A percentile compares a stretch with the other conserved stretches of the same genome.
Conservation (phyloP, 1,140 invertebrate genomes). For the Pomacea maculata region DNA sequence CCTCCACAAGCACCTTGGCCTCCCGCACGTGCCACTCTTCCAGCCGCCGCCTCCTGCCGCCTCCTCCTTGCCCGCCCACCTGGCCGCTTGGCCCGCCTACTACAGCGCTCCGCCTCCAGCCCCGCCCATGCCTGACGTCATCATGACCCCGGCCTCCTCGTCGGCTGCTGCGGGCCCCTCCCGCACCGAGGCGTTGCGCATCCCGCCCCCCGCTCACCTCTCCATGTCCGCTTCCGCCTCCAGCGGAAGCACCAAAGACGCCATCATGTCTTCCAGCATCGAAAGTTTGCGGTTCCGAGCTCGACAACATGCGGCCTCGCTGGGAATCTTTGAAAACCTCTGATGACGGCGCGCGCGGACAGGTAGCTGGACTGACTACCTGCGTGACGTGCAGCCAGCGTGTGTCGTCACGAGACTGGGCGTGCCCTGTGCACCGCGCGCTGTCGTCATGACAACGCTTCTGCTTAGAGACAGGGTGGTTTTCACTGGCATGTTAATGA, state of each 20-base stretch:
- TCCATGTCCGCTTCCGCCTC: slow-evolving; percentile 17
- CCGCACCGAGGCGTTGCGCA: background rate
- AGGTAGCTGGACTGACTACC: background rate
- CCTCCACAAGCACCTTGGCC: slow-evolving; percentile 31
- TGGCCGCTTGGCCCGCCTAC: slow-evolving; percentile 7
- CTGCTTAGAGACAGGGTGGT: too few species aligned
- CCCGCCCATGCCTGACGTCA: slow-evolving; percentile 11
- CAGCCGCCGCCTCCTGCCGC: slow-evolving; percentile 11
- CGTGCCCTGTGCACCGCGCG: too few species aligned
- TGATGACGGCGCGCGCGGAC: background rate
- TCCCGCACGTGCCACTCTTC: slow-evolving; percentile 20
- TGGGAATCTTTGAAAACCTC: slow-evolving; percentile 31
- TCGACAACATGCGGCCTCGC: slow-evolving; percentile 35
- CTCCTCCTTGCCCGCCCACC: background rate
- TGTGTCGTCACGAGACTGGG: too few species aligned
- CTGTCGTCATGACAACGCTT: too few species aligned
- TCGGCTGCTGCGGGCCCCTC: background rate
- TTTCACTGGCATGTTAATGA: too few species aligned
- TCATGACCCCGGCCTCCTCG: slow-evolving; percentile 8
- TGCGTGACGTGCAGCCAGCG: too few species aligned
- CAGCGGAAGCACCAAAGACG: slow-evolving; percentile 23
- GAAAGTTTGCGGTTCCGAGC: slow-evolving; percentile 39
- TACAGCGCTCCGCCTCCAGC: slow-evolving; percentile 13
- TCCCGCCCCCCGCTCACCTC: slow-evolving; percentile 16
- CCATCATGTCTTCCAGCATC: slow-evolving; percentile 39